Evolutionary conservation across 2,797 vertebrate species (phyloP).

Genomic region (Manis crassicaudata): DNA sequence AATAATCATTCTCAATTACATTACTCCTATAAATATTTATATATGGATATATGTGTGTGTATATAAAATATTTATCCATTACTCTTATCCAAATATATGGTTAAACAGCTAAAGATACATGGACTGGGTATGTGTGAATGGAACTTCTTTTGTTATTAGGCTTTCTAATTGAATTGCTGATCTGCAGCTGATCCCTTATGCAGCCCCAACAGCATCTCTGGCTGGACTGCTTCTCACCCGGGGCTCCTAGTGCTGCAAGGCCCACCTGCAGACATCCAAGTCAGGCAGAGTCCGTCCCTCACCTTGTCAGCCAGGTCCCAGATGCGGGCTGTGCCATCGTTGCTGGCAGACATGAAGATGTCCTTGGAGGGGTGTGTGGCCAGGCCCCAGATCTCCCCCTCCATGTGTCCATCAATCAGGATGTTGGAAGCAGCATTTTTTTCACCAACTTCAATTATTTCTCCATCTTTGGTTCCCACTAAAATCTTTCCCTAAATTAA

Average conservation of each 20-base stretch:
- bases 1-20: background rate
- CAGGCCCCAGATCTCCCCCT: conserved; percentile 97
- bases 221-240: background rate
- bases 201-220: background rate
- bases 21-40: background rate
- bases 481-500: conserved; percentile 94
- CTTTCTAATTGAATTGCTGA: background rate
- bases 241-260: fast-evolving
- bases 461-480: conserved; percentile 97
- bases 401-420: conserved; percentile 96
- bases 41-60: background rate
- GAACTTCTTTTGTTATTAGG: background rate
- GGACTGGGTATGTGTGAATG: background rate
- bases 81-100: background rate
- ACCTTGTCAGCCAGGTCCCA: conserved; percentile 98
- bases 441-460: conserved; percentile 98
- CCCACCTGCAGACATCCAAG: background rate
- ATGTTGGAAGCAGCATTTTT: conserved; percentile 98
- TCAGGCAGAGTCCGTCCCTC: background rate
- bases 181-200: background rate
- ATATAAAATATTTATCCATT: background rate
- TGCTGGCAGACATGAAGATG: conserved; percentile 95
- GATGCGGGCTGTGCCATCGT: conserved; percentile 95
- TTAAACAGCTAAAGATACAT: background rate
- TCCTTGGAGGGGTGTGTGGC: conserved; percentile 96